Conservation (phyloP, 2,797 vertebrate species). For the Myoxocephalus aenaeus region DNA sequence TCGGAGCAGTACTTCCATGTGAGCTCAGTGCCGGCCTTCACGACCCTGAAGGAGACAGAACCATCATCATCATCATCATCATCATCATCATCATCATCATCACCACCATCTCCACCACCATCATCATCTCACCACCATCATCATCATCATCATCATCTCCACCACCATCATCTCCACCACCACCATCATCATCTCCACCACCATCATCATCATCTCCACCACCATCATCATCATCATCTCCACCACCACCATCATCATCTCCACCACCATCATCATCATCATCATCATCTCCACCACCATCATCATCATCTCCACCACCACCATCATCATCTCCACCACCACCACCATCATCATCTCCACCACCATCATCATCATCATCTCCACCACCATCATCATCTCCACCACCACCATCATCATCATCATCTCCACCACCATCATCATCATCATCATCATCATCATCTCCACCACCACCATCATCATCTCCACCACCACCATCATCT, state of each 20-base stretch:
- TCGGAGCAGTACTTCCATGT: conserved; percentile 89
- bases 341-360: no score
- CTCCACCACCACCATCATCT: no score
- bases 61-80: not conserved
- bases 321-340: not conserved
- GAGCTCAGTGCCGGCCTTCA: conserved; percentile 92
- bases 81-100: no score
- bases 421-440: not conserved
- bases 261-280: not conserved
- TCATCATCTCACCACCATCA: not conserved
- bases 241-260: no score
- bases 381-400: no score
- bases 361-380: not conserved
- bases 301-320: not conserved
- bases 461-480: no score
- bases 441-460: not conserved
- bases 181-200: no score
- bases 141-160: not conserved
- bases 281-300: no score
- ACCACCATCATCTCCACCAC: no score
- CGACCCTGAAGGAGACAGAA: conserved; percentile 73
- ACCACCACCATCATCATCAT: no score
- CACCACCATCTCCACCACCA: not conserved
- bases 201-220: not conserved
- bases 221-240: not conserved